Conservation (phyloP, 2,113 vertebrate genomes). For the Corythoichthys intestinalis region DNA sequence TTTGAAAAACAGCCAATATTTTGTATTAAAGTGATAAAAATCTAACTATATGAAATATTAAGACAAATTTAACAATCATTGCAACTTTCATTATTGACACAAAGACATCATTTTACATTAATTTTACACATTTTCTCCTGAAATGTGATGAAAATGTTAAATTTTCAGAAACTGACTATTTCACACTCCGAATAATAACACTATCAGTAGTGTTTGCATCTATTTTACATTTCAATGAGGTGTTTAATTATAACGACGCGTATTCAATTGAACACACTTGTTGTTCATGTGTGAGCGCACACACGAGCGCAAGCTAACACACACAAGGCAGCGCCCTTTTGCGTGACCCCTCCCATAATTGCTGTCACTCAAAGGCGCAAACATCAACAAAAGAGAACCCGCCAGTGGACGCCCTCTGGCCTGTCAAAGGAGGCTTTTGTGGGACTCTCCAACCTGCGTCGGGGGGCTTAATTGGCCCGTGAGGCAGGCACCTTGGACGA, state of each 20-base stretch:
- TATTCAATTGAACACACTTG: slow-evolving; percentile 11
- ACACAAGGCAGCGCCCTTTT: slow-evolving; percentile 13
- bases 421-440: slow-evolving; percentile 49
- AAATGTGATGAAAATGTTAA: no score
- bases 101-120: no score
- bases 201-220: neutral
- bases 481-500: slow-evolving; percentile 13
- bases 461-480: slow-evolving; percentile 53
- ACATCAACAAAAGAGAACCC: slow-evolving; percentile 47
- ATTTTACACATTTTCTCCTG: no score
- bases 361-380: slow-evolving; percentile 61
- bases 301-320: neutral
- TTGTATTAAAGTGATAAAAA: no score
- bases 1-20: no score
- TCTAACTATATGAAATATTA: no score
- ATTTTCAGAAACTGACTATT: no score
- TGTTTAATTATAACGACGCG: neutral
- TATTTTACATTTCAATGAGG: neutral
- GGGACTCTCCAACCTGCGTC: slow-evolving; percentile 35
- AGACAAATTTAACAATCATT: no score
- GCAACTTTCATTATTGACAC: no score
- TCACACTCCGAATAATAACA: no score
- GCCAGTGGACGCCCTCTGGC: slow-evolving; percentile 30
- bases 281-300: neutral
- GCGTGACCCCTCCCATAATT: slow-evolving; percentile 47